These are phyloP conservation scores for Oxyruncus cristatus DNA, from an alignment of 2,113 vertebrate species.

Conservation along the genomic window DNA sequence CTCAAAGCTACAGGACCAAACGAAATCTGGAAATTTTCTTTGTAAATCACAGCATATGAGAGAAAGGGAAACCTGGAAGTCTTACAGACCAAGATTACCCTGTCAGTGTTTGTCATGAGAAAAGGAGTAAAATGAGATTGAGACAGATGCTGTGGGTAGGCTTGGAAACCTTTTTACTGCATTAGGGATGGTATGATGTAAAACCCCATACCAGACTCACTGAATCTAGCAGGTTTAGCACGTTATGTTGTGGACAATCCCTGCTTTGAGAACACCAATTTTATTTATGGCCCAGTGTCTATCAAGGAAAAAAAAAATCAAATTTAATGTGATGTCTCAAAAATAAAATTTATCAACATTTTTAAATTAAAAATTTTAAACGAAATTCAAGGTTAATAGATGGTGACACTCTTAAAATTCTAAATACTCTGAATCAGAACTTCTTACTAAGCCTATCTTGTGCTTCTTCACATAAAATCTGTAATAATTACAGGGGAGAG, in stretches of 20 bases:
- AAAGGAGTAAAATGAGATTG: neutral
- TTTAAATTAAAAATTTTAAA: neutral
- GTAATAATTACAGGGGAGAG: neutral
- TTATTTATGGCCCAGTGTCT: neutral
- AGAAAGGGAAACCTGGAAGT: neutral
- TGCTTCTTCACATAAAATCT: neutral
- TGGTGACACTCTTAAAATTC: neutral
- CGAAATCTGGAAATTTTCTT: neutral
- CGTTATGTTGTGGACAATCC: neutral
- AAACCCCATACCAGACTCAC: neutral
- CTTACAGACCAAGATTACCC: neutral
- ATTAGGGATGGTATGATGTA: neutral
- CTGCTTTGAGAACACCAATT: neutral
- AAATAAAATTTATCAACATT: neutral
- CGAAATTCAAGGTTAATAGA: neutral
- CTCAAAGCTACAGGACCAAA: neutral
- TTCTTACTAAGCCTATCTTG: neutral
- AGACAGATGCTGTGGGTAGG: neutral
- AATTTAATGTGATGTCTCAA: neutral
- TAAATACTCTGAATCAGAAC: neutral
- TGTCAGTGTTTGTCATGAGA: rapidly evolving
- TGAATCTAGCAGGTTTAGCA: neutral
- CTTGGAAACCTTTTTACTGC: neutral
- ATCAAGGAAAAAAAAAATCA: neutral
- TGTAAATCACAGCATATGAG: neutral